Percentiles rank a stretch among this genome's conserved stretches.
Conservation (phyloP, 2,113 vertebrate genomes). For the Leucoraja erinaceus region DNA sequence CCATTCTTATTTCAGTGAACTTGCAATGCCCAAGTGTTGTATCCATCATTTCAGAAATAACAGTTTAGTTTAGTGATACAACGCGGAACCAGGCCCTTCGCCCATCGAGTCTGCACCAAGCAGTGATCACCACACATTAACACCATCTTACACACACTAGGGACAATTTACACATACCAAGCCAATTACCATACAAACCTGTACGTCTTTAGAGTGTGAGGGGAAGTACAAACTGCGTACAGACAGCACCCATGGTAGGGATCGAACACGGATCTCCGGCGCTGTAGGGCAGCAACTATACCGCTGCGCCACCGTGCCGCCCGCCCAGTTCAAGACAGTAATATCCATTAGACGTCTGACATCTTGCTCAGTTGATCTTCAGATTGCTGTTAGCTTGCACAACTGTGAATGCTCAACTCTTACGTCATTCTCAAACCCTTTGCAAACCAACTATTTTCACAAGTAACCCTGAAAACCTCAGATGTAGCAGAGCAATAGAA, state of each 20-base stretch:
- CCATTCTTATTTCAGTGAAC: background rate
- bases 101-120: too few relatives aligned
- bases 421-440: background rate
- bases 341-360: background rate
- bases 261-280: too few relatives aligned
- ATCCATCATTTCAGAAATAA: background rate
- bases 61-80: background rate
- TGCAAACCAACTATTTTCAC: background rate
- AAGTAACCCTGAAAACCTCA: background rate
- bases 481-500: background rate
- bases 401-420: background rate
- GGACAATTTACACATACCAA: too few relatives aligned
- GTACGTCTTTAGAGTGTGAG: too few relatives aligned
- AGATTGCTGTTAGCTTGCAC: background rate
- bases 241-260: too few relatives aligned
- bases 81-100: too few relatives aligned
- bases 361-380: background rate
- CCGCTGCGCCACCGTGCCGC: too few relatives aligned
- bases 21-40: background rate
- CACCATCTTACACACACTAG: too few relatives aligned
- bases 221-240: too few relatives aligned
- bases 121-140: too few relatives aligned
- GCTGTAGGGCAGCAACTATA: too few relatives aligned
- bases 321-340: background rate
- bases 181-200: too few relatives aligned